phyloP scores from a whole-genome alignment of 2,888 invertebrate species.

The Eledona agricola region DNA sequence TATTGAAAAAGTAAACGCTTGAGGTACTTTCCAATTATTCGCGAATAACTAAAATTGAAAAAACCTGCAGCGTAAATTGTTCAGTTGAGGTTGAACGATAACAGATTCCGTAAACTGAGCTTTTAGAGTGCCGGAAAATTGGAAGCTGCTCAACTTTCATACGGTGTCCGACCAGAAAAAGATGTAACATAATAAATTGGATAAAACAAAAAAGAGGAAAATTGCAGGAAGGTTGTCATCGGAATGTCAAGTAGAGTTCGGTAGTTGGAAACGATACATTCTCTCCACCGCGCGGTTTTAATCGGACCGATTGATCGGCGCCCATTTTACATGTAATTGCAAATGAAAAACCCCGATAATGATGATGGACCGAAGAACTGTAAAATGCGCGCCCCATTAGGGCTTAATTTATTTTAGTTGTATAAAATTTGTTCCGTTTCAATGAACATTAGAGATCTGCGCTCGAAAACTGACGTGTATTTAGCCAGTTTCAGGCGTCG shows the following conservation, averaged over 20 bases:
- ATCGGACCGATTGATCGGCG: too few species aligned
- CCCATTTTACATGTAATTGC: too few species aligned
- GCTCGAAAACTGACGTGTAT: slow-evolving; percentile 21
- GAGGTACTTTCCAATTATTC: too few species aligned
- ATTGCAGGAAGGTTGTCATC: slow-evolving; percentile 10
- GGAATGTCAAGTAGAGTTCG: slow-evolving; percentile 3
- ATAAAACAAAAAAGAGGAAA: slow-evolving; percentile 18
- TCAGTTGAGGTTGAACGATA: too few species aligned
- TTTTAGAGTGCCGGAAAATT: too few species aligned
- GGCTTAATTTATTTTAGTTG: slow-evolving; percentile 10
- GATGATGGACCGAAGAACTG: slow-evolving; percentile 11
- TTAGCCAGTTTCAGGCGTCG: slow-evolving; percentile 34
- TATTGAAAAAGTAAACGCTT: too few species aligned
- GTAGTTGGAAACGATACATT: slow-evolving; percentile 5
- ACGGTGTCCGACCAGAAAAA: slow-evolving; percentile 12
- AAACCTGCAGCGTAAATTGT: too few species aligned
- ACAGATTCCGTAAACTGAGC: too few species aligned
- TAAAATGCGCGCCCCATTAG: slow-evolving; percentile 8
- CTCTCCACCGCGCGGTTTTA: too few species aligned
- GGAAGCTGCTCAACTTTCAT: too few species aligned
- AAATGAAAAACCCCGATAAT: neutral
- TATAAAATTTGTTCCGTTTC: slow-evolving; percentile 15
- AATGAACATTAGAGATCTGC: slow-evolving; percentile 12
- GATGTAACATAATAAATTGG: slow-evolving; percentile 14
- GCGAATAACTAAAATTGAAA: too few species aligned